Conservation (phyloP, 2,113 vertebrate genomes). For the Actenoides lindsayi region DNA sequence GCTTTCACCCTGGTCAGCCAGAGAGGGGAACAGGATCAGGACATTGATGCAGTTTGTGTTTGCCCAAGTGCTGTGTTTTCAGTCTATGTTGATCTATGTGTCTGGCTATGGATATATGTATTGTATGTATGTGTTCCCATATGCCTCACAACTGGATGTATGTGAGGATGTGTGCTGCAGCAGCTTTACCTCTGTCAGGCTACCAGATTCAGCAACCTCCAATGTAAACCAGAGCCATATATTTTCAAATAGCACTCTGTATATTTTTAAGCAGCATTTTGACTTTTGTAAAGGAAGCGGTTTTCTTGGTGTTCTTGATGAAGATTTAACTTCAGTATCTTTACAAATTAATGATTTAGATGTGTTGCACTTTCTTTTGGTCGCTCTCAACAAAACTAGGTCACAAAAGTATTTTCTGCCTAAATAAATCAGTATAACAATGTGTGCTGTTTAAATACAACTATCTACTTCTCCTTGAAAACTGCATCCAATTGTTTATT, state of each 20-base stretch:
- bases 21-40: neutral
- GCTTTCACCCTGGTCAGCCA: neutral
- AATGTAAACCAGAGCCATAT: neutral
- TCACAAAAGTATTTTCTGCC: neutral
- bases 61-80: accelerated
- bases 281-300: neutral
- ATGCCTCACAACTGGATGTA: neutral
- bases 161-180: neutral
- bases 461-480: neutral
- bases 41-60: neutral
- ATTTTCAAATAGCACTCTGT: neutral
- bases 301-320: neutral
- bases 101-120: neutral
- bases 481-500: neutral
- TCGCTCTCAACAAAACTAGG: neutral
- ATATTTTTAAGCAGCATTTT: neutral
- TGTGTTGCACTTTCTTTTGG: neutral
- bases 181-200: neutral
- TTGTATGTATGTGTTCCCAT: neutral
- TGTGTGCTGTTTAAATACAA: neutral
- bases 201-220: neutral
- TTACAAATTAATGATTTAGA: neutral
- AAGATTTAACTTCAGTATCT: neutral
- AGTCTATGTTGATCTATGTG: neutral
- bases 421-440: neutral